Percentiles rank a stretch among this genome's conserved stretches.
These are phyloP conservation scores for Sciurus vulgaris DNA, from an alignment of 2,797 vertebrate species.

Conservation along the genomic window DNA sequence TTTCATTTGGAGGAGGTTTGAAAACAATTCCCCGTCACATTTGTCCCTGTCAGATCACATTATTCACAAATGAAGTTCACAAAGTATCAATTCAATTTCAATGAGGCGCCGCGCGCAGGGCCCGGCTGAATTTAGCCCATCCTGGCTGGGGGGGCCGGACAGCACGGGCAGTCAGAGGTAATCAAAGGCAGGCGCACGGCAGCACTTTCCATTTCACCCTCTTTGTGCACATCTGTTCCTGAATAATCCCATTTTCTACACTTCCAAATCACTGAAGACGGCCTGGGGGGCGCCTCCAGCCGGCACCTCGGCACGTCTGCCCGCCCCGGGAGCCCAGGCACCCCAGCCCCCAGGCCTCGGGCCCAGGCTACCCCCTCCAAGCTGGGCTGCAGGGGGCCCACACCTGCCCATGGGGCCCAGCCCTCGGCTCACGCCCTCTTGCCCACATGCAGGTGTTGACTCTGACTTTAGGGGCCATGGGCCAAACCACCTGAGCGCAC, in stretches of 20 bases:
- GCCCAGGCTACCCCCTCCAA: not conserved
- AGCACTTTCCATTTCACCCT: constrained; percentile 98
- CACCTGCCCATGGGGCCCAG: too few species aligned
- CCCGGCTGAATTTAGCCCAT: constrained; percentile 91
- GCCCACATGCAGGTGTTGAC: not conserved
- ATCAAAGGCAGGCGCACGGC: constrained; percentile 96
- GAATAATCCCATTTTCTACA: constrained; percentile 91
- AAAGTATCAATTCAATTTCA: constrained; percentile 99
- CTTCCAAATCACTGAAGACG: constrained; percentile 67
- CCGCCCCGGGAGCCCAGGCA: not conserved
- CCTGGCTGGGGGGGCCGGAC: constrained; percentile 92
- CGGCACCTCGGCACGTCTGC: not conserved
- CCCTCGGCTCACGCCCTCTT: too few species aligned
- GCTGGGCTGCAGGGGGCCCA: not conserved
- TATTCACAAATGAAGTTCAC: constrained; percentile 99
- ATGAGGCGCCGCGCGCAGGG: constrained; percentile 85
- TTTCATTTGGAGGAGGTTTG: constrained; percentile 98
- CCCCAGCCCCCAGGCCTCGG: too few species aligned
- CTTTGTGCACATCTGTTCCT: constrained; percentile 94
- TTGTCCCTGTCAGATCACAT: constrained; percentile 99
- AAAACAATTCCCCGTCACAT: constrained; percentile 98
- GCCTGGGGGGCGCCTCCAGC: not conserved
- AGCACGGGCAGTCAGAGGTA: constrained; percentile 93
- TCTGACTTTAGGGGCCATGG: not conserved
- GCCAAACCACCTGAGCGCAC: too few species aligned